Evolutionary conservation across 2,797 vertebrate species (phyloP), one percentile per base, ranked within the genome.

Genomic region (Sebastes glaucus): DNA sequence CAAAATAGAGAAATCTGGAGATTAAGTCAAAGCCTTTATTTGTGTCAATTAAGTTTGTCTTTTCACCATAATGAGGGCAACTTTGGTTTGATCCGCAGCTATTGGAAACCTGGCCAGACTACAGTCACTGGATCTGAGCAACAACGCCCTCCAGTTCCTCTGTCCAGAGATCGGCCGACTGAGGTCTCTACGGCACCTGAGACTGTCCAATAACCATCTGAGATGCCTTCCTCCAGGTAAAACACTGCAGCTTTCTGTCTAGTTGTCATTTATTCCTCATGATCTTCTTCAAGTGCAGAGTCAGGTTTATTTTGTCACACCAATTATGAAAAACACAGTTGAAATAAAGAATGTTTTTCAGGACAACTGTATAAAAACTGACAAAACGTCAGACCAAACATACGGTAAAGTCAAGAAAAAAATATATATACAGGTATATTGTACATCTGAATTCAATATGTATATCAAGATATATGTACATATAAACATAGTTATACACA

Each of bases 81-180:
- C 22, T 80, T n/a, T 82, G 42, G 10, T 88, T 84, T 85, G 20
- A 55, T 85, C 62, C 42, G 7, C 86, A 99, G 99, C 97, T 62
- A 98, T 99, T 83, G 97, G 98, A 81, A 97, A 97, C 83, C 89
- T 99, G 77, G 94, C 96, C 88, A 97, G 97, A 85, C 96, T 99
- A 82, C 98, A 99, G 93, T 98, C 97, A 22, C 81, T 99, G 93
- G 99, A 99, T 90, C 95, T 99, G 77, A 99, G 98, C 92, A 97
- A 97, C 88, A 99, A 99, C 74, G 96, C 97, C 77, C 97, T 99
- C 69, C 97, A 98, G 93, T 89, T 98, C 2, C 95, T 99, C 76
- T 99, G 98, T 90, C 97, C 98, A 1, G 97, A 99, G 93, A 96
- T 99, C n/a, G 97, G 98, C 71, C 96, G 96, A n/a, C 94, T 99